Base-by-base conservation (phyloP, 2,888 invertebrate species). In the Pollenia labialis region DNA sequence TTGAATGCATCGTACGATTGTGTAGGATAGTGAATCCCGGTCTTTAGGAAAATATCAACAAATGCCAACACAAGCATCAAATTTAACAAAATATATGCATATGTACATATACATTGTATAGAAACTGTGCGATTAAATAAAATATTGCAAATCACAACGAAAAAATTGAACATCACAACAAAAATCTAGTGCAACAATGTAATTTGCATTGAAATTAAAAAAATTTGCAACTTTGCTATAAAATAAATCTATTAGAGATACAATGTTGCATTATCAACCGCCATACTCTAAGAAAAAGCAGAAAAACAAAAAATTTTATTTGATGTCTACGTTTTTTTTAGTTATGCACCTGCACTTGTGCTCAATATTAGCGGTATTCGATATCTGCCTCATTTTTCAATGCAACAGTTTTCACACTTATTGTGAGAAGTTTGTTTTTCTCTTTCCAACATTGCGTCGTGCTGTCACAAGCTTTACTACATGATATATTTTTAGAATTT, bases 171-270 rank as follows among this genome's bases (percentile, higher is more conserved):
- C 3, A 48, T 12, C 18, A 60, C 16, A 62, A 60, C 14, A 69
- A 56, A 80, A 23, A 42, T 50, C 18, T 23, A 72, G 56, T 81
- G 85, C 85, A 81, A 85, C 85, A 85, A 74, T 81, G 81, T 85
- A 76, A 71, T 62, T 52, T n/a, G 40, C 50, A 75, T 11, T 10
- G 68, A 75, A 69, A 56, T 32, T 50, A 50, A 32, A 75, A 74
- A 75, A 68, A 48, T 60, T 69, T 42, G 42, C 23, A 48, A 60
- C 52, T 60, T 32, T 52, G 60, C 32, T 32, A 32, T 32, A 66
- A 66, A 66, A 50, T 46, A 16, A 71, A 16, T 42, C 48, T 81
- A 66, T 66, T 18, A 2, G 32, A 60, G 69, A 72, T 74, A 83
- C 68, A 83, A 77, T 86, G 74, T 83, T 80, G 68, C 48, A 6